phyloP scores from a whole-genome alignment of 2,888 invertebrate species.

The Galerucella calmariensis region DNA sequence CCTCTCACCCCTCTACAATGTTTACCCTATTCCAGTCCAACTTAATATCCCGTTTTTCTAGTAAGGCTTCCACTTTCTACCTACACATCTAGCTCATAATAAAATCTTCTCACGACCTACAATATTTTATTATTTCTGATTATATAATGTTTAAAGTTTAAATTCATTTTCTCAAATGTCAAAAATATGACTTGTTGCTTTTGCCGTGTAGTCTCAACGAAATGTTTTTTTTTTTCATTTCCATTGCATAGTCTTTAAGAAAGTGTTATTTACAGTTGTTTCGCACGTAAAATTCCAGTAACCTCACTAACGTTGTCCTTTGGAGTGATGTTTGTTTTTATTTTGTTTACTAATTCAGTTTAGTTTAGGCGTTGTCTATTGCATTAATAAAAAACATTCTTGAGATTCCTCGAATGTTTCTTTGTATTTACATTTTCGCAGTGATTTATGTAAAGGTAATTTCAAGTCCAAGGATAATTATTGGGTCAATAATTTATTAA shows the following conservation, averaged over 20 bases:
- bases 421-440: not conserved
- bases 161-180: too few relatives aligned
- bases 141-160: too few relatives aligned
- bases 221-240: not conserved
- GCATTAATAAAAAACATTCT: slow-evolving; percentile 3
- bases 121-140: too few relatives aligned
- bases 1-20: too few relatives aligned
- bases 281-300: slow-evolving; percentile 2
- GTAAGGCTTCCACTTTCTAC: too few relatives aligned
- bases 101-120: too few relatives aligned
- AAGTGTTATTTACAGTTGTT: slow-evolving; percentile 1
- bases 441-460: slow-evolving; percentile 2
- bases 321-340: slow-evolving; percentile 11
- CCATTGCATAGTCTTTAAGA: not conserved
- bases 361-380: slow-evolving; percentile 9
- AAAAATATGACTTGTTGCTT: too few relatives aligned
- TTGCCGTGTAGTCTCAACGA: not conserved
- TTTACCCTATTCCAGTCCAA: too few relatives aligned
- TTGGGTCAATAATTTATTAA: not conserved
- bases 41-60: too few relatives aligned
- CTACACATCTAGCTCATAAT: too few relatives aligned
- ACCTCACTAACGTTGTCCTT: slow-evolving; percentile 14
- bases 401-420: slow-evolving; percentile 10
- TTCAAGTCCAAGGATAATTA: slow-evolving; percentile 14
- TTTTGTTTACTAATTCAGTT: slow-evolving; percentile 16